A percentile compares a stretch with the other conserved stretches of the same genome.
These are phyloP conservation scores for Battus philenor DNA, from an alignment of 1,140 invertebrate genomes.

Conservation along the genomic window DNA sequence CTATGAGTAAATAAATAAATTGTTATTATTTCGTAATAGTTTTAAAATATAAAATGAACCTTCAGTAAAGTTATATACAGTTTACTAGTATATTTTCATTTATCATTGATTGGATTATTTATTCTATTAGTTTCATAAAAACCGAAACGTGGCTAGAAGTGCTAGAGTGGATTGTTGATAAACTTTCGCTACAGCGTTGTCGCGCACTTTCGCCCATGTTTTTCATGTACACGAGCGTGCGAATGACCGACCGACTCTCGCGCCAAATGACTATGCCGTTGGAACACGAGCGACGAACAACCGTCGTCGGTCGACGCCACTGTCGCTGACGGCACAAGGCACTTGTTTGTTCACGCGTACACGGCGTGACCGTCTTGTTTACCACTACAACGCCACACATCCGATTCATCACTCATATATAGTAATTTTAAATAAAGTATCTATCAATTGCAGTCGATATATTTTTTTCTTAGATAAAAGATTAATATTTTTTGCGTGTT, in stretches of 20 bases:
- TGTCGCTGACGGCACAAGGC: no score
- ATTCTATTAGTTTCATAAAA: no score
- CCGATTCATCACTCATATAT: conserved; percentile 42
- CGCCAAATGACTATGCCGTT: conserved; percentile 30
- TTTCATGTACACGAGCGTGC: conserved; percentile 23
- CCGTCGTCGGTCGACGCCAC: conserved; percentile 29
- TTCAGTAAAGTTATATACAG: no score
- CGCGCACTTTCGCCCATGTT: conserved; percentile 53
- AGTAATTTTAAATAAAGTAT: conserved; percentile 13
- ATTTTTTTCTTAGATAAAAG: no score
- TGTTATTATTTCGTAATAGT: no score
- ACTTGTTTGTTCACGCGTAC: conserved; percentile 73
- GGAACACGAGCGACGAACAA: conserved; percentile 31
- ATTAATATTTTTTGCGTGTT: no score
- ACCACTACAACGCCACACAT: conserved; percentile 51
- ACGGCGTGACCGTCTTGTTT: conserved; percentile 67
- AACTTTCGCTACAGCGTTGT: conserved; percentile 53
- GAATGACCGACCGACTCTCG: conserved; percentile 22
- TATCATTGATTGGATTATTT: no score
- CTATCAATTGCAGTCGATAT: no score
- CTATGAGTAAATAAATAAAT: no score
- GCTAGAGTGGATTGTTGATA: conserved; percentile 29
- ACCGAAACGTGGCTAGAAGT: conserved; percentile 22
- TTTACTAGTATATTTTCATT: no score
- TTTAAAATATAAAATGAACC: no score